Evolutionary conservation across 2,888 invertebrate genomes (phyloP).

Genomic region (Sclerodermus sp.): DNA sequence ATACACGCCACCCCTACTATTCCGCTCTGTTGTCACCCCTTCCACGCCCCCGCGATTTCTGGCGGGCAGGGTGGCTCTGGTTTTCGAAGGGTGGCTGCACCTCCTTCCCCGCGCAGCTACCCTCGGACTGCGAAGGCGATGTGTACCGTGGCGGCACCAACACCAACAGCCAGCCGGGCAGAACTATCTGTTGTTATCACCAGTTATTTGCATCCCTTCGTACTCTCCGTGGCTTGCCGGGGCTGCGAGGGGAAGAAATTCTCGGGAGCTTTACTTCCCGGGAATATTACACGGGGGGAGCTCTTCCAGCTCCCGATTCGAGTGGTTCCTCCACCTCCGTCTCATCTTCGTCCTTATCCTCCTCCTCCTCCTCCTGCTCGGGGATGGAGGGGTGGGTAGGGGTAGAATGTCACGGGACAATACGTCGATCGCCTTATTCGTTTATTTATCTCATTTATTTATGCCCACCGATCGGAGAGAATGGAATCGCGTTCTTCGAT

Average conservation of each 20-base stretch:
- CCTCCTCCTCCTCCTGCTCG: too few relatives aligned
- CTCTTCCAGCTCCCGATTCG: conserved; percentile 9
- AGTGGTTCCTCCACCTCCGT: too few relatives aligned
- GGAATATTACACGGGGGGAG: conserved; percentile 46
- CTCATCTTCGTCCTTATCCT: too few relatives aligned
- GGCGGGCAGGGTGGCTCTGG: background rate
- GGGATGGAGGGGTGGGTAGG: too few relatives aligned
- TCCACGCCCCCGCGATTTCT: background rate
- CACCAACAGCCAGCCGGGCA: conserved; percentile 27
- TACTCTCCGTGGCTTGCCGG: conserved; percentile 2
- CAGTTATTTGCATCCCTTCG: conserved; percentile 56
- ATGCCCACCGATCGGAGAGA: too few relatives aligned
- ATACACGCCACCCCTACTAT: conserved; percentile 9
- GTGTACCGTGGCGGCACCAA: conserved; percentile 21
- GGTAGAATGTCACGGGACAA: too few relatives aligned
- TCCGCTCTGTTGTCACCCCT: background rate
- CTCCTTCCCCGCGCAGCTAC: background rate
- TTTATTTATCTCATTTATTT: too few relatives aligned
- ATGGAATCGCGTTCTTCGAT: too few relatives aligned
- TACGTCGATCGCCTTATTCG: too few relatives aligned
- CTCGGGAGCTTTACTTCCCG: conserved; percentile 48
- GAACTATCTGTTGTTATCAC: conserved; percentile 56
- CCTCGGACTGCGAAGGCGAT: background rate
- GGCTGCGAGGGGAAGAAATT: conserved; percentile 32
- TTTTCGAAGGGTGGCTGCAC: background rate